phyloP scores from a whole-genome alignment of 2,113 vertebrate genomes.

The Labeo rohita region DNA sequence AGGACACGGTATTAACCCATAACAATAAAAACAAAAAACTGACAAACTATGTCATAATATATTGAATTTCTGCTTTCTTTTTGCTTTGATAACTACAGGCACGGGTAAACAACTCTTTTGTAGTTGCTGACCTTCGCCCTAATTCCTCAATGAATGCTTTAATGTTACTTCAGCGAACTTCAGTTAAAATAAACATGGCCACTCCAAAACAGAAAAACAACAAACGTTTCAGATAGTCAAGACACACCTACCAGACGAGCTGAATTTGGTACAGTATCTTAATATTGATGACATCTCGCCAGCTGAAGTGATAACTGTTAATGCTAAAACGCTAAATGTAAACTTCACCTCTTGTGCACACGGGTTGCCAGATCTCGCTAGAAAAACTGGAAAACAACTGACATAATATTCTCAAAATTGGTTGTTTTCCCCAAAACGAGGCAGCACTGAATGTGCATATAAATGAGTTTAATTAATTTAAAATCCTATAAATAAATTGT shows the following conservation, averaged over 20 bases:
- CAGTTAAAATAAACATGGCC: background rate
- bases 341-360: background rate
- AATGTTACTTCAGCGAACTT: background rate
- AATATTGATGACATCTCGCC: constrained; percentile 26
- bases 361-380: background rate
- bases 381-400: background rate
- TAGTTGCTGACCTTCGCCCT: background rate
- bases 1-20: background rate
- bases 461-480: too few species aligned
- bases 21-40: background rate
- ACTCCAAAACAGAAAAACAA: background rate
- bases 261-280: constrained; percentile 7
- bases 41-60: background rate
- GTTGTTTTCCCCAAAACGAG: too few species aligned
- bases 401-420: background rate
- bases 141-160: background rate
- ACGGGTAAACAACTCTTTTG: background rate
- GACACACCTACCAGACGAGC: background rate
- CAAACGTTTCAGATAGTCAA: background rate
- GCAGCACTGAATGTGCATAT: too few species aligned
- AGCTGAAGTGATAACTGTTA: background rate
- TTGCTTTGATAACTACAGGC: background rate
- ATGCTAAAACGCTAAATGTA: background rate
- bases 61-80: background rate
- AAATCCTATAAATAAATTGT: too few species aligned